Evolutionary conservation across 64 coral and sea anemone genomes (phyloP).

Genomic region (Montipora capricornis): DNA sequence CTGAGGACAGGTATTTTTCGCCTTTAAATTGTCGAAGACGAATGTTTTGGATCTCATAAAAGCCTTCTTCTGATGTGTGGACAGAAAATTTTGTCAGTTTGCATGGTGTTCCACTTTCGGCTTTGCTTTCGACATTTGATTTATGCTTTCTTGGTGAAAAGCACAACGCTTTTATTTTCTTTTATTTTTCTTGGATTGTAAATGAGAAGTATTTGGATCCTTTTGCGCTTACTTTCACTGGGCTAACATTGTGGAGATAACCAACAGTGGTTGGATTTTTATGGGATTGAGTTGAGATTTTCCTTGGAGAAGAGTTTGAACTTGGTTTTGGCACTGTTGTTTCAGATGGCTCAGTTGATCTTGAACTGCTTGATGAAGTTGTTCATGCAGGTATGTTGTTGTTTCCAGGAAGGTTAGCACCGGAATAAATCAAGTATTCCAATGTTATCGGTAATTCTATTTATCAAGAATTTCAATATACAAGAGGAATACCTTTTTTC

Average conservation of each 20-base stretch:
- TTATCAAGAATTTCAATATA: neutral
- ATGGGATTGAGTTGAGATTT: neutral
- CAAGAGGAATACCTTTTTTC: constrained; percentile 2
- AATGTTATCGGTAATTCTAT: constrained; percentile 5
- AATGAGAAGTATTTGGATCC: constrained; percentile 72
- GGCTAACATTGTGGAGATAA: constrained; percentile 75
- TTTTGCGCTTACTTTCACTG: constrained; percentile 59
- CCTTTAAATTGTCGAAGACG: constrained; percentile 76
- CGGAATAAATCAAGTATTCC: constrained; percentile 5
- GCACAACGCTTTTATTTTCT: constrained; percentile 59
- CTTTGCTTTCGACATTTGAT: constrained; percentile 62
- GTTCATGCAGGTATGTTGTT: neutral
- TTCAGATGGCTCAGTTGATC: constrained; percentile 16
- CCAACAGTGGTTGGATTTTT: constrained; percentile 50
- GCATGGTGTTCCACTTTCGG: constrained; percentile 51
- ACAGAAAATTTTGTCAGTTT: constrained; percentile 66
- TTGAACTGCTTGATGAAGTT: constrained; percentile 2
- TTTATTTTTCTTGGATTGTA: constrained; percentile 65
- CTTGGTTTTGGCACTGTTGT: neutral
- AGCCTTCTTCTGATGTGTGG: constrained; percentile 57
- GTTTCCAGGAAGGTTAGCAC: neutral
- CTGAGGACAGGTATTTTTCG: constrained; percentile 73
- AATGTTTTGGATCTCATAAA: constrained; percentile 77
- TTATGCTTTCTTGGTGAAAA: constrained; percentile 76
- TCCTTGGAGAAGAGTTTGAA: neutral